Evolutionary conservation across 2,113 vertebrate species (phyloP), one percentile per base, ranked within the genome.

Genomic region (Herpetotheres cachinnans): DNA sequence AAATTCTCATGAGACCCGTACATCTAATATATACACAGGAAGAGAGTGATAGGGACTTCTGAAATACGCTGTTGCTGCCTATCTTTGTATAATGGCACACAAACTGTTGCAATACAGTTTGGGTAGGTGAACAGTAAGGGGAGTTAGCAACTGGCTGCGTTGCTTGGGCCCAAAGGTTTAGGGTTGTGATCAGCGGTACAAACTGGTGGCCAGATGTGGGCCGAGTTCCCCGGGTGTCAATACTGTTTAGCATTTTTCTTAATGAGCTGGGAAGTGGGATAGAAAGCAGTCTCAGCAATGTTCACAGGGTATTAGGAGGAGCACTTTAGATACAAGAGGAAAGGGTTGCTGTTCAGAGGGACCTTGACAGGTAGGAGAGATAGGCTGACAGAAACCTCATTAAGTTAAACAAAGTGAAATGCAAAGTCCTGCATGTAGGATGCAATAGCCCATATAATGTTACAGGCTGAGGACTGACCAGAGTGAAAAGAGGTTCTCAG

Each of bases 191-290:
- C 42, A 56, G 67, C 6, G 7, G 11, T 34, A 50, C 78, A 42
- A 29, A 42, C 21, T 34, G 8, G 19, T 42, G 36, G 38, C 25
- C 21, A 40, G 25, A 16, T 62, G 17, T 46, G 6, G 50, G 25
- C 6, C 1, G 1, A 20, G 10, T 17, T 70, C n/a, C 61, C 55
- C 14, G 50, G 29, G 2, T 0, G 6, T 50, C 5, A 4, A 34
- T 36, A 29, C 5, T 70, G 8, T 58, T 82, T 3, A 59, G 3
- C 17, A 11, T 20, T 56, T 74, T 61, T 36, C 19, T 50, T 24
- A 86, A 65, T 6, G 27, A 79, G 20, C 9, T 72, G 42, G 6
- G 44, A 9, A 20, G 26, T 59, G 27, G n/a, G 26, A 44, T 16
- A 54, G 38, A 73, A 17, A 9, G 27, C 19, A 44, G 11, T 70